Percentiles rank a stretch among this genome's conserved stretches.
phyloP scores from a whole-genome alignment of 2,113 vertebrate species.

The Xiphorhynchus elegans region DNA sequence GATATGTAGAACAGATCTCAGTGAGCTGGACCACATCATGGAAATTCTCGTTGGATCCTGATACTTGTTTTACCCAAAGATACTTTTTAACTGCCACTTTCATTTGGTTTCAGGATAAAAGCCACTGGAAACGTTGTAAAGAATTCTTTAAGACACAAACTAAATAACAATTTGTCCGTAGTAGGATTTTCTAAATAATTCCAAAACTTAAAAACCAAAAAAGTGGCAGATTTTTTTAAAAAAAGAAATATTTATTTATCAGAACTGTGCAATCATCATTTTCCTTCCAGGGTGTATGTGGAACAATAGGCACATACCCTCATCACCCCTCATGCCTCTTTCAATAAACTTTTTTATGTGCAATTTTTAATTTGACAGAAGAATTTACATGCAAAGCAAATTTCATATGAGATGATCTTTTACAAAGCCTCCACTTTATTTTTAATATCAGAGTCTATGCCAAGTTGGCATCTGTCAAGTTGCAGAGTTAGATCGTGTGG shows the following conservation, averaged over 20 bases:
- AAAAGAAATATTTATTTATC: constrained; percentile 67
- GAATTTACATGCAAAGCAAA: constrained; percentile 66
- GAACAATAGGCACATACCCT: constrained; percentile 35
- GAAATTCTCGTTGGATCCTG: constrained; percentile 86
- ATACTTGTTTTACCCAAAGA: constrained; percentile 70
- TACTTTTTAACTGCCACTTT: constrained; percentile 54
- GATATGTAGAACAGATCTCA: constrained; percentile 83
- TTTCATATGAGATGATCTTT: constrained; percentile 66
- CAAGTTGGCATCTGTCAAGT: constrained; percentile 8
- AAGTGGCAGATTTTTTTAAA: constrained; percentile 17
- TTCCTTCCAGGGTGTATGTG: constrained; percentile 60
- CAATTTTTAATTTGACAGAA: constrained; percentile 75
- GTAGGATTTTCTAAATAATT: constrained; percentile 42
- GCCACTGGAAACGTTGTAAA: constrained; percentile 55
- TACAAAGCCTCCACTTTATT: constrained; percentile 71
- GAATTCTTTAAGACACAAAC: constrained; percentile 24
- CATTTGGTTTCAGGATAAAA: constrained; percentile 61
- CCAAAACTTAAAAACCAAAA: constrained; percentile 39
- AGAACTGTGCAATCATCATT: constrained; percentile 72
- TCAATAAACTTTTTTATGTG: constrained; percentile 72
- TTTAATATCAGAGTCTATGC: constrained; percentile 64
- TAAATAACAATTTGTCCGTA: neutral
- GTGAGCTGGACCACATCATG: constrained; percentile 90
- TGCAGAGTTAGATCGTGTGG: constrained; percentile 22
- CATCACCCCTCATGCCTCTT: constrained; percentile 55